Conservation (phyloP, 2,888 invertebrate species). For the Corythucha ciliata region DNA sequence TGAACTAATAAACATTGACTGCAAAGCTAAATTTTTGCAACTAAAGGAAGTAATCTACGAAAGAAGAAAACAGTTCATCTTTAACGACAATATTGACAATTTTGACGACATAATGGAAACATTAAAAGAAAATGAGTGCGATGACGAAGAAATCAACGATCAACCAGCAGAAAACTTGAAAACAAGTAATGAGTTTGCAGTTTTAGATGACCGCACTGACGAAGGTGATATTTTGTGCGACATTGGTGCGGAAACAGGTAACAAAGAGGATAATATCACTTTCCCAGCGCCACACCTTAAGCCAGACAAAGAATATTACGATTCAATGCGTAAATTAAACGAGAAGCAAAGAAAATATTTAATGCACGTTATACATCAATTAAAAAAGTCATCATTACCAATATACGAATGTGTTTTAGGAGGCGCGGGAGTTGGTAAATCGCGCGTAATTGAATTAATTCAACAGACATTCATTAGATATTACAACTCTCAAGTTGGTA, state of each 20-base stretch:
- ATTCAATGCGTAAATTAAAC: constrained; percentile 2
- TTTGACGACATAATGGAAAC: neutral
- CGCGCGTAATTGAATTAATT: constrained; percentile 28
- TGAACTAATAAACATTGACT: constrained; percentile 26
- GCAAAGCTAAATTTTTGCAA: neutral
- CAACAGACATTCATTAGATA: constrained; percentile 21
- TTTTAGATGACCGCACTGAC: constrained; percentile 12
- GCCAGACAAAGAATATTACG: constrained; percentile 10
- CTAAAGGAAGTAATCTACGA: neutral
- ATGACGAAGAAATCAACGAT: neutral
- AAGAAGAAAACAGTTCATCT: neutral
- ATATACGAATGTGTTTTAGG: constrained; percentile 10
- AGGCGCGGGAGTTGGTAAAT: constrained; percentile 28
- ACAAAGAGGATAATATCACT: neutral
- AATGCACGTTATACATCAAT: neutral
- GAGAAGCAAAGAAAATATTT: constrained; percentile 13
- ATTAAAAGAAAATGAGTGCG: constrained; percentile 5
- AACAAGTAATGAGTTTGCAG: constrained; percentile 17
- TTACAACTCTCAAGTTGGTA: constrained; percentile 18
- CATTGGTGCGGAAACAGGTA: neutral
- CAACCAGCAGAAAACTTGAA: no score
- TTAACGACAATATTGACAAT: neutral
- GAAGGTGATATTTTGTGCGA: constrained; percentile 16
- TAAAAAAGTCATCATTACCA: constrained; percentile 7
- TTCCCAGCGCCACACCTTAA: neutral